Conservation (phyloP, 2,888 invertebrate species). For the Ceraclea dissimilis region DNA sequence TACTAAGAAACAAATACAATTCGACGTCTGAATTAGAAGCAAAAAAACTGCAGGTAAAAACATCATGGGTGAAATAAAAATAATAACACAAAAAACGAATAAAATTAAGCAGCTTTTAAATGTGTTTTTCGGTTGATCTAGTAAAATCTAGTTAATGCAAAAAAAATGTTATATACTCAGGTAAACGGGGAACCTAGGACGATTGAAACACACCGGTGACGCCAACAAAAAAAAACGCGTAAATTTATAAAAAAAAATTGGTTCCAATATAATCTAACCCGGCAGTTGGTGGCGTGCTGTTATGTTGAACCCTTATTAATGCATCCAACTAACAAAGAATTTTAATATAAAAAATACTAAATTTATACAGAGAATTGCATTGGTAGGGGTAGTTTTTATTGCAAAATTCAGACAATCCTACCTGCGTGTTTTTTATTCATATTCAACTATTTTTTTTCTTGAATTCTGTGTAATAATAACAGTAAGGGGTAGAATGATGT, state of each 20-base stretch:
- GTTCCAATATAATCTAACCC: slow-evolving; percentile 40
- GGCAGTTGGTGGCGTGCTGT: slow-evolving; percentile 31
- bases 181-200: slow-evolving; percentile 45
- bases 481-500: slow-evolving; percentile 21
- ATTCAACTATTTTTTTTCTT: slow-evolving; percentile 5
- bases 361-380: slow-evolving; percentile 21
- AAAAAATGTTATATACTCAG: slow-evolving; percentile 39
- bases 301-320: slow-evolving; percentile 21
- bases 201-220: slow-evolving; percentile 29
- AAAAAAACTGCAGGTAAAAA: slow-evolving; percentile 25
- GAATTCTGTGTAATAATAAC: slow-evolving; percentile 13
- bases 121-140: slow-evolving; percentile 38
- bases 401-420: slow-evolving; percentile 25
- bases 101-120: slow-evolving; percentile 49
- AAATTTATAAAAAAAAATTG: slow-evolving; percentile 49
- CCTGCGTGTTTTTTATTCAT: slow-evolving; percentile 15
- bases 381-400: slow-evolving; percentile 21
- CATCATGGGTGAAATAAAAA: slow-evolving; percentile 23
- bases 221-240: slow-evolving; percentile 42
- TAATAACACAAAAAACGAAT: slow-evolving; percentile 23
- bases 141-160: slow-evolving; percentile 36
- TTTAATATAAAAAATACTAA: slow-evolving; percentile 17
- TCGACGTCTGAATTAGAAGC: slow-evolving; percentile 17
- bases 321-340: slow-evolving; percentile 22
- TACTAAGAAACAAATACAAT: slow-evolving; percentile 20